These are phyloP conservation scores for Halocynthia roretzi DNA, from an alignment of 23 tunicate genomes.

Conservation along the genomic window DNA sequence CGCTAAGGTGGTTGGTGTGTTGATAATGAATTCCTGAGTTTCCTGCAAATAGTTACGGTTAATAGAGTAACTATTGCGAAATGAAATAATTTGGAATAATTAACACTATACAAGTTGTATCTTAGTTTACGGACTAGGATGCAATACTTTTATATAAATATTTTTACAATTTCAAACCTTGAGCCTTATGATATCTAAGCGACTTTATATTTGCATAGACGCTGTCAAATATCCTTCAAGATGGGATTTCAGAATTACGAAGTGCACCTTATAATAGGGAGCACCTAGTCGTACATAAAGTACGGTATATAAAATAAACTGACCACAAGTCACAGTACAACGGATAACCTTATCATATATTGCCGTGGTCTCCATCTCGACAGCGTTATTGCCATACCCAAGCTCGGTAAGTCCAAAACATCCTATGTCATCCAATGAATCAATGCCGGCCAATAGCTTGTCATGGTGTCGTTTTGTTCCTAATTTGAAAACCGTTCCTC, in stretches of 20 bases:
- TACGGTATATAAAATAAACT: no score
- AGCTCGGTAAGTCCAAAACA: slow-evolving; percentile 96
- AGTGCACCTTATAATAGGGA: no score
- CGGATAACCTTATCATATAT: slow-evolving; percentile 62
- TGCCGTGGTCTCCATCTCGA: slow-evolving; percentile 98
- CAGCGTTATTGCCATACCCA: slow-evolving; percentile 95
- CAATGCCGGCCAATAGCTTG: slow-evolving; percentile 68
- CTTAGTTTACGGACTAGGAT: not conserved
- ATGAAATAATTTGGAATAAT: not conserved
- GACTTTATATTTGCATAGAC: no score
- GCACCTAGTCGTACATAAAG: no score
- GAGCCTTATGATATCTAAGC: not conserved
- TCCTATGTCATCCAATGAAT: slow-evolving; percentile 80
- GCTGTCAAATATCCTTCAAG: no score
- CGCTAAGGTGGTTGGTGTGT: slow-evolving; percentile 85
- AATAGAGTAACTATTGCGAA: not conserved
- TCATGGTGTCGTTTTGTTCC: slow-evolving; percentile 92
- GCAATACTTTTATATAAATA: not conserved
- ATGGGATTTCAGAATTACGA: no score
- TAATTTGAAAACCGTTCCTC: slow-evolving; percentile 92
- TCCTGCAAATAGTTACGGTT: slow-evolving; percentile 13
- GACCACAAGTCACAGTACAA: no score
- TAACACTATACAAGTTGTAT: not conserved
- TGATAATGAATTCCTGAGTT: slow-evolving; percentile 70
- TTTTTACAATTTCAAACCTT: not conserved